These are phyloP conservation scores for Hippocampus abdominalis DNA, from an alignment of 2,113 vertebrate genomes.

Conservation along the genomic window DNA sequence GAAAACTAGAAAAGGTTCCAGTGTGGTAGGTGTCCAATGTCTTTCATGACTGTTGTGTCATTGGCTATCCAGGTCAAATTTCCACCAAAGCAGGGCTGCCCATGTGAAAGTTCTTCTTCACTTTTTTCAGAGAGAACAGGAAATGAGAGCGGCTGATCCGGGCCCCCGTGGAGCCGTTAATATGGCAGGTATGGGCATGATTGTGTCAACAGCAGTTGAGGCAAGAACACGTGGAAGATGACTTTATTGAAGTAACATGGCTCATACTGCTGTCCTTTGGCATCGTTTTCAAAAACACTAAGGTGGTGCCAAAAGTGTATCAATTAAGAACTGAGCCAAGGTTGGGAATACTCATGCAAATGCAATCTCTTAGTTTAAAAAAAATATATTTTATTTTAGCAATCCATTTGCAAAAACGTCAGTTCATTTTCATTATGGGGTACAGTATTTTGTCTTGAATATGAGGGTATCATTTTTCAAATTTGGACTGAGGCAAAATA, in stretches of 20 bases:
- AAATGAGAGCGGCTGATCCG: conserved; percentile 98
- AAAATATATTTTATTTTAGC: too few relatives aligned
- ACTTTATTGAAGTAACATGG: conserved; percentile 21
- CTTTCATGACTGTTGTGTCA: conserved; percentile 5
- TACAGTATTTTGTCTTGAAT: too few relatives aligned
- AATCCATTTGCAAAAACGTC: too few relatives aligned
- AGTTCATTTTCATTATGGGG: too few relatives aligned
- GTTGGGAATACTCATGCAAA: too few relatives aligned
- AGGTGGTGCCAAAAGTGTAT: too few relatives aligned
- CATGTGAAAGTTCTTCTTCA: conserved; percentile 75
- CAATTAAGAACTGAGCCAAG: too few relatives aligned
- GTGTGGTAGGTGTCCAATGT: not conserved
- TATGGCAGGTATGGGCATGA: conserved; percentile 96
- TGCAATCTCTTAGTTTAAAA: too few relatives aligned
- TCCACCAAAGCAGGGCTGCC: conserved; percentile 27
- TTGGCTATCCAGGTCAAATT: conserved; percentile 1
- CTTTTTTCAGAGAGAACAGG: conserved; percentile 99
- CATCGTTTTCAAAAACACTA: too few relatives aligned
- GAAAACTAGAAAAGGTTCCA: not conserved
- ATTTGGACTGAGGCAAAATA: too few relatives aligned
- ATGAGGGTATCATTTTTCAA: too few relatives aligned
- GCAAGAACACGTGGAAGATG: conserved; percentile 1
- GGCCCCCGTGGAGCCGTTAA: conserved; percentile 97
- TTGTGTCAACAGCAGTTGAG: conserved; percentile 37
- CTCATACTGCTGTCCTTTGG: not conserved